A percentile compares a stretch with the other conserved stretches of the same genome.
These are phyloP conservation scores for Leptodactylus fallax DNA, from an alignment of 2,797 vertebrate genomes.

Conservation along the genomic window DNA sequence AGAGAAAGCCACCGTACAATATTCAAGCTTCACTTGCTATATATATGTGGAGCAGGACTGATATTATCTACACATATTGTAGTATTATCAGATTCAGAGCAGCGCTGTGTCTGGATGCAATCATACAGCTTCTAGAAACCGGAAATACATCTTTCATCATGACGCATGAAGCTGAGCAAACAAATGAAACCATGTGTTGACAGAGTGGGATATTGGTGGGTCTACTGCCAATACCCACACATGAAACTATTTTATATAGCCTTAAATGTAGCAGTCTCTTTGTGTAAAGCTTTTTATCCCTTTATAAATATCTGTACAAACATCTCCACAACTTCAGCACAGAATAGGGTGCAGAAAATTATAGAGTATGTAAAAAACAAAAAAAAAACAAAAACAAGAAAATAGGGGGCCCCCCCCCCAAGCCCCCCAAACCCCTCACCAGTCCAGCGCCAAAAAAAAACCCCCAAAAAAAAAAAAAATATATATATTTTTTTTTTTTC, in stretches of 20 bases:
- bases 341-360: no score
- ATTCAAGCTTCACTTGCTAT: neutral
- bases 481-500: no score
- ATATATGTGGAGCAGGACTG: neutral
- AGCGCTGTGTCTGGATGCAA: neutral
- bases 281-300: neutral
- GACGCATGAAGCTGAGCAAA: neutral
- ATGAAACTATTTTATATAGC: neutral
- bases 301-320: no score
- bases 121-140: neutral
- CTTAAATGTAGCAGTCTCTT: neutral
- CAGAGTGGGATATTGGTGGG: neutral
- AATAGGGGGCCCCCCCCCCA: no score
- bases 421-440: no score
- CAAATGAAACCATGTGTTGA: neutral
- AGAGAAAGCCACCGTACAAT: neutral
- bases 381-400: no score
- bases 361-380: no score
- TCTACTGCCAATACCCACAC: neutral
- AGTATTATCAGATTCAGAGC: neutral
- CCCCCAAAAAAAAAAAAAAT: no score
- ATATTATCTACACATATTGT: neutral
- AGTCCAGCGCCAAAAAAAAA: no score
- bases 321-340: no score
- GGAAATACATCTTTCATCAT: neutral